Evolutionary conservation across 2,797 vertebrate genomes (phyloP), one percentile per base, ranked within the genome.

Genomic region (Malacoctenus gilli): DNA sequence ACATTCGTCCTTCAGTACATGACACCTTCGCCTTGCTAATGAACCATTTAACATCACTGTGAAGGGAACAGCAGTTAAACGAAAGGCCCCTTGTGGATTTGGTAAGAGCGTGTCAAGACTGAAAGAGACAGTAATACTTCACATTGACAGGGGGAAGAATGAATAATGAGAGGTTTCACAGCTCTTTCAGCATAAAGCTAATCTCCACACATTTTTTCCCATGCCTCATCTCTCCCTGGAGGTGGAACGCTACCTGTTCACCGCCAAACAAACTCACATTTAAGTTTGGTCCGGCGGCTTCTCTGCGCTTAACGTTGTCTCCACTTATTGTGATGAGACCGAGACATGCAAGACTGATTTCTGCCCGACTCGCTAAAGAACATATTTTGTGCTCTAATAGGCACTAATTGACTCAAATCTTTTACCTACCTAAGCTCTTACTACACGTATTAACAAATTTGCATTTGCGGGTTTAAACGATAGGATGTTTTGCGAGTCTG

Each of bases 61-160:
- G 72, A 78, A 70, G 71, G 62, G 68, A 85, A 72, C 74, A 82
- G 78, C 73, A 70, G 80, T 75, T 81, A 70, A 80, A 84, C 28
- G 41, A 76, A 68, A 71, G 74, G 71, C 66, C 82, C 73, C 79
- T 76, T 67, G 72, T 70, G 79, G 79, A 69, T 82, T 82, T 69
- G 69, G 81, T 64, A 68, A 72, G 75, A 79, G 79, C 52, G 23
- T 72, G 79, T 87, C 79, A 83, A 71, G 82, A 75, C 72, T 55
- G 77, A 65, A 56, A 65, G 67, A 83, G 75, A 78, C 65, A 57
- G 82, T 68, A 75, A 88, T 87, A 66, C 68, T 74, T 91, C 85
- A 89, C 75, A 71, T 55, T 89, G 90, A 86, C 87, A 86, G 74
- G 67, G 68, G 68, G 65, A 77, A 79, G 70, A 89, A 85, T 87